Evolutionary conservation across 2,113 vertebrate genomes (phyloP), one percentile per base, ranked within the genome.

Genomic region (Thymallus thymallus): DNA sequence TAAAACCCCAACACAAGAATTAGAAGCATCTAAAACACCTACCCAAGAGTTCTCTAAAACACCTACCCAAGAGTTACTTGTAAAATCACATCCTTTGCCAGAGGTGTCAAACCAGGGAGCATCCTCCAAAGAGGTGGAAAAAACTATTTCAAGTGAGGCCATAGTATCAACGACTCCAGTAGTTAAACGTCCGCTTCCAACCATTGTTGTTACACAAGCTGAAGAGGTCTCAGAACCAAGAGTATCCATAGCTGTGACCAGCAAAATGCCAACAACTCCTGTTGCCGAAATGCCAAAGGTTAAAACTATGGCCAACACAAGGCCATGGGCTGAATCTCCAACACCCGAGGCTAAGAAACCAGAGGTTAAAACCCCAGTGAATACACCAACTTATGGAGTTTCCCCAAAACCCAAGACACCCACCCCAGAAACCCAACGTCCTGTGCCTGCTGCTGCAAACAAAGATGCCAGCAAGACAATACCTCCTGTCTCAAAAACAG

Each of bases 201-300:
- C 68, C 9, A 85, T 87, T 76, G 76, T 87, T 60, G 82, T 84
- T 80, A 77, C 87, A 68, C 81, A 87, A 70, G 69, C 84, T 69
- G 79, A 80, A 4, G 78, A 90, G 14, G 69, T 70, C 46, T 20
- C 67, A 76, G 81, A 46, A 73, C 26, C 45, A 13, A 82, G 73
- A 4, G 1, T 68, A 63, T 62, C n/a, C 60, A 62, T 51, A 62
- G 71, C 74, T 45, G 73, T 86, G 5, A 62, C n/a, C 10, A 71
- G 22, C n/a, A 58, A 2, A 0, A 68, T 58, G 7, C 71, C 77
- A 58, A 79, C 77, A 58, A 79, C 77, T 69, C 64, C 63, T 4
- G 29, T 68, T 64, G 62, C 64, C 48, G 56, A 48, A 58, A 88
- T 63, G 41, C 30, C 73, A 45, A 78, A 82, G 71, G n/a, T 7